Evolutionary conservation across 1,140 invertebrate species (phyloP).

Genomic region (Hycleus phaleratus): DNA sequence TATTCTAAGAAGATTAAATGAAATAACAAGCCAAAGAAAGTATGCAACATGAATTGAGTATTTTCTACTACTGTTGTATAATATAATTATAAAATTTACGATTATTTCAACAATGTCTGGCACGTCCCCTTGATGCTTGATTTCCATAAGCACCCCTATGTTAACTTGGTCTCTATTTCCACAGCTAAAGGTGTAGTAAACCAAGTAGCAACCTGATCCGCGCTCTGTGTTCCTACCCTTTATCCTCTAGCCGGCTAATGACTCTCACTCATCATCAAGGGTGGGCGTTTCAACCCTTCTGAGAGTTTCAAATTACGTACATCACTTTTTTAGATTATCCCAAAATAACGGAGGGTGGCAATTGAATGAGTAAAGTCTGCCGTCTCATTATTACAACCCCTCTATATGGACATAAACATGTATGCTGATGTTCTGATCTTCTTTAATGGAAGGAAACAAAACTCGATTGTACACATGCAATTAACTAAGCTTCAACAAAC

Average conservation of each 20-base stretch:
- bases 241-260: conserved; percentile 8
- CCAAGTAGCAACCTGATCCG: conserved; percentile 10
- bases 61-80: too few species aligned
- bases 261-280: conserved; percentile 9
- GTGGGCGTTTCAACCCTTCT: conserved; percentile 6
- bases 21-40: too few species aligned
- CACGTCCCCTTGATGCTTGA: not conserved
- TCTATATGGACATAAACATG: not conserved
- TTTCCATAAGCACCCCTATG: not conserved
- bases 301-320: conserved; percentile 16
- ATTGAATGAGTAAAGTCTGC: conserved; percentile 5
- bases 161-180: not conserved
- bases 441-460: conserved; percentile 12
- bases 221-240: not conserved
- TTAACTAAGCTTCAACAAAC: conserved; percentile 15
- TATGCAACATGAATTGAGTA: too few species aligned
- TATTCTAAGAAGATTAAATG: too few species aligned
- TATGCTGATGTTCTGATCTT: not conserved
- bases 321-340: conserved; percentile 8
- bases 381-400: conserved; percentile 11
- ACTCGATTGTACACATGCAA: conserved; percentile 19
- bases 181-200: conserved; percentile 1
- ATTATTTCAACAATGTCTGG: too few species aligned
- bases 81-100: too few species aligned
- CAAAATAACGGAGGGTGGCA: conserved; percentile 11